Base-by-base conservation (phyloP, 2,113 vertebrate genomes). In the Larimichthys crocea region DNA sequence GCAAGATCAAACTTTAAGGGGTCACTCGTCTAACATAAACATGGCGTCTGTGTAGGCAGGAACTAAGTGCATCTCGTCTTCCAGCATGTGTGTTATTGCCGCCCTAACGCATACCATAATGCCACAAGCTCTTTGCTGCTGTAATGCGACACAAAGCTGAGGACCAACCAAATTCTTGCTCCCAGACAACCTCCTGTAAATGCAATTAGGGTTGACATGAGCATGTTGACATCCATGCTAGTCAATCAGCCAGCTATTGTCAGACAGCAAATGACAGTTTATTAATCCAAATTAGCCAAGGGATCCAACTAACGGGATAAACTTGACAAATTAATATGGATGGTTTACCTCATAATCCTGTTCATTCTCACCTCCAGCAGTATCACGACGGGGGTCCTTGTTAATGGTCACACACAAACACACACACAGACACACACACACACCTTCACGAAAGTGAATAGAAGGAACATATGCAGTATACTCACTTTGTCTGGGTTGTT, bases 401-500 rank as follows among this genome's bases (percentile, higher is more conserved):
- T 88, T 63, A 88, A 0, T 76, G 85, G 84, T 74, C 90, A 70
- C 80, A 62, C 66, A 76, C 55, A 59, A 42, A 26, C 31, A 24
- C 59, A 76, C 44, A 64, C 50, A 44, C 29, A 5, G 3, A 5
- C 29, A 31, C 50, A 60, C 52, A 60, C 52, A 63, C 62, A 85
- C 80, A 74, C 44, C 49, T 56, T 52, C 60, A 61, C 35, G 31
- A 5, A 56, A 22, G 52, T 71, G 69, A 71, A 79, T 26, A 16
- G 31, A 66, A 66, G n/a, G 15, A 82, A 68, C 46, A 59, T 11
- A 62, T 62, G 40, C 35, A 64, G 67, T 29, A 15, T 17, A 68
- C 94, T 95, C 93, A 99, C 98, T 97, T 99, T 99, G 82, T 99
- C 97, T 89, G 98, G 96, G 95, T 99, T 98, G 94, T 96, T 97